Conservation (phyloP, 2,797 vertebrate species). For the Eulemur albifrons region DNA sequence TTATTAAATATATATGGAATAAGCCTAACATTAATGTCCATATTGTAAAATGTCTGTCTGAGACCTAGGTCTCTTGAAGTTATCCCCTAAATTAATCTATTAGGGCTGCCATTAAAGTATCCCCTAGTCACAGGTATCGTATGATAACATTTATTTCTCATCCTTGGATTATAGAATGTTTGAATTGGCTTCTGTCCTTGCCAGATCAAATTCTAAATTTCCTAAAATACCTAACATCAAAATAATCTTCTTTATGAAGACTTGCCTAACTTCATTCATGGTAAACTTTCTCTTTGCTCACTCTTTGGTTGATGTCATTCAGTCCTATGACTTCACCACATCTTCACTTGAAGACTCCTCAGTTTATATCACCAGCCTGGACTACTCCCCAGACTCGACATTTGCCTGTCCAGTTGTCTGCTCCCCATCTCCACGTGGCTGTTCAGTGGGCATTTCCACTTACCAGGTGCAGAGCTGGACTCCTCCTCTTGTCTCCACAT, state of each 20-base stretch:
- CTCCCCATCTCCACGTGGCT: rapidly evolving
- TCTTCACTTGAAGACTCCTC: background rate
- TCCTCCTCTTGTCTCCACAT: rapidly evolving
- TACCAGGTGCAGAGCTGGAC: background rate
- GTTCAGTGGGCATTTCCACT: background rate
- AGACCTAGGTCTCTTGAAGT: background rate
- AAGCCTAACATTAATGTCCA: background rate
- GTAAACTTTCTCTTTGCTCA: background rate
- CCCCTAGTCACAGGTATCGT: background rate
- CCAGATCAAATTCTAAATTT: background rate
- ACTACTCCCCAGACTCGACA: background rate
- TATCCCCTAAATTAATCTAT: background rate
- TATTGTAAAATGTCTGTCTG: background rate
- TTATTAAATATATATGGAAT: background rate
- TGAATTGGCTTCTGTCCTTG: background rate
- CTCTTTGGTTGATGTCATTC: background rate
- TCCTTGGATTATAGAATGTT: background rate
- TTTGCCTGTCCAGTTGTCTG: background rate
- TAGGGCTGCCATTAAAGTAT: background rate
- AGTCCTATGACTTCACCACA: background rate
- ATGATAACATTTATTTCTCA: background rate
- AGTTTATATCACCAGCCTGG: background rate
- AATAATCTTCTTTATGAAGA: background rate
- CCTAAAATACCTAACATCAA: background rate
- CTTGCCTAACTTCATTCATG: background rate